phyloP scores from a whole-genome alignment of 2,113 vertebrate species.

The Corydoras maculifer region DNA sequence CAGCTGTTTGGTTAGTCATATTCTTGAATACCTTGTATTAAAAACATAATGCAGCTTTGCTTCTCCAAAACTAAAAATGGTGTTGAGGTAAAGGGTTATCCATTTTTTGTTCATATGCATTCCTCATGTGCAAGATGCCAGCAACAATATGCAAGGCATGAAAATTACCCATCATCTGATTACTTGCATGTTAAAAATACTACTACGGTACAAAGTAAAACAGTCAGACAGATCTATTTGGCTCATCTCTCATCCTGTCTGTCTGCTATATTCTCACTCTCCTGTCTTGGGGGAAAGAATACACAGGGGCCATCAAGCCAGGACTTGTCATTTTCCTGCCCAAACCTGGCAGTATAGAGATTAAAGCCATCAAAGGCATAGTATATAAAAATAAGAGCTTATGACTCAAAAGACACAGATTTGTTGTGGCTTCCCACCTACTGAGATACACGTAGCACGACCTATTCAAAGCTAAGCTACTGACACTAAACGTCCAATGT shows the following conservation, averaged over 20 bases:
- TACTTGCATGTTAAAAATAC: constrained; percentile 7
- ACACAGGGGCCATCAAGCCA: constrained; percentile 38
- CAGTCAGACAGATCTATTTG: constrained; percentile 19
- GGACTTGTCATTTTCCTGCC: constrained; percentile 52
- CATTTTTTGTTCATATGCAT: no score
- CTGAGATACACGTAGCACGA: neutral
- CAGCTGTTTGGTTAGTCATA: no score
- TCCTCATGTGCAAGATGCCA: no score
- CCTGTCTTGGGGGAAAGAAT: constrained; percentile 1
- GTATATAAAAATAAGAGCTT: constrained; percentile 40
- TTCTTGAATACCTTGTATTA: no score
- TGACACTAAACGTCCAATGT: no score
- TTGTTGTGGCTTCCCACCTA: constrained; percentile 40
- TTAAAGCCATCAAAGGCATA: constrained; percentile 47
- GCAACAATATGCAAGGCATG: no score
- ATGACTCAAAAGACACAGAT: constrained; percentile 24
- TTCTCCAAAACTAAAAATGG: no score
- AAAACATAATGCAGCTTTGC: no score
- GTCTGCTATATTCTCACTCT: constrained; percentile 28
- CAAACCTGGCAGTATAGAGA: constrained; percentile 39
- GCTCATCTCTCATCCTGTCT: constrained; percentile 27
- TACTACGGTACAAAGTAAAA: neutral
- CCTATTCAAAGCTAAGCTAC: neutral
- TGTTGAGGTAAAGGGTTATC: no score
- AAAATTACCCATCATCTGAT: neutral